Evolutionary conservation across 2,113 vertebrate species (phyloP).

Genomic region (Gallinago undulata): DNA sequence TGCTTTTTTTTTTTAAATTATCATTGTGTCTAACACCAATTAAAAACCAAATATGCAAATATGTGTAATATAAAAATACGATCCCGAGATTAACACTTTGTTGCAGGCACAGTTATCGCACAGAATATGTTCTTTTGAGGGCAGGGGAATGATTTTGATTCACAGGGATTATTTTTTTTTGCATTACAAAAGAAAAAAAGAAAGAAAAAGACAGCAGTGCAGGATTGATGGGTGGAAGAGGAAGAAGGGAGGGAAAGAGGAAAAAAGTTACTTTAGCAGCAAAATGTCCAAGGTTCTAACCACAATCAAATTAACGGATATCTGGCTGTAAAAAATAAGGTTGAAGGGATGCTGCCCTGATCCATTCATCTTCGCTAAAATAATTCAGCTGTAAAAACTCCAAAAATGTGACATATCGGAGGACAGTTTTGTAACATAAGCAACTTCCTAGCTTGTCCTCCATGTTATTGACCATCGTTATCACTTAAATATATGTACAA

Average conservation of each 20-base stretch:
- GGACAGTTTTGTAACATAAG: conserved; percentile 65
- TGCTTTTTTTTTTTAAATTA: conserved; percentile 62
- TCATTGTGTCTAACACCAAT: conserved; percentile 74
- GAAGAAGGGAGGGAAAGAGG: neutral
- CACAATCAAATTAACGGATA: conserved; percentile 80
- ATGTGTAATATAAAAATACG: conserved; percentile 79
- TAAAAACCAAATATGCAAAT: conserved; percentile 76
- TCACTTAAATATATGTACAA: conserved; percentile 86
- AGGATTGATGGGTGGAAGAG: conserved; percentile 51
- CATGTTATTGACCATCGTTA: conserved; percentile 64
- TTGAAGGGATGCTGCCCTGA: conserved; percentile 70
- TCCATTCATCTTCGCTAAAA: conserved; percentile 60
- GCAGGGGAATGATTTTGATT: conserved; percentile 57
- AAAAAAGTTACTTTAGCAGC: conserved; percentile 76
- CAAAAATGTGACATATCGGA: conserved; percentile 50
- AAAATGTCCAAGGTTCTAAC: conserved; percentile 80
- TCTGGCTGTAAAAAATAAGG: conserved; percentile 64
- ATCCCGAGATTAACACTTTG: conserved; percentile 75
- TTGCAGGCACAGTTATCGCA: conserved; percentile 80
- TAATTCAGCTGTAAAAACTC: conserved; percentile 66
- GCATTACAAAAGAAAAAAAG: conserved; percentile 64
- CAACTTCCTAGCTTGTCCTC: conserved; percentile 66
- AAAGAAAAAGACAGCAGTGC: conserved; percentile 69
- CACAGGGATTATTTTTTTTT: conserved; percentile 46
- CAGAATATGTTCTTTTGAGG: conserved; percentile 71